These are phyloP conservation scores for Euproctis similis DNA, from an alignment of 2,888 invertebrate species.

Conservation along the genomic window DNA sequence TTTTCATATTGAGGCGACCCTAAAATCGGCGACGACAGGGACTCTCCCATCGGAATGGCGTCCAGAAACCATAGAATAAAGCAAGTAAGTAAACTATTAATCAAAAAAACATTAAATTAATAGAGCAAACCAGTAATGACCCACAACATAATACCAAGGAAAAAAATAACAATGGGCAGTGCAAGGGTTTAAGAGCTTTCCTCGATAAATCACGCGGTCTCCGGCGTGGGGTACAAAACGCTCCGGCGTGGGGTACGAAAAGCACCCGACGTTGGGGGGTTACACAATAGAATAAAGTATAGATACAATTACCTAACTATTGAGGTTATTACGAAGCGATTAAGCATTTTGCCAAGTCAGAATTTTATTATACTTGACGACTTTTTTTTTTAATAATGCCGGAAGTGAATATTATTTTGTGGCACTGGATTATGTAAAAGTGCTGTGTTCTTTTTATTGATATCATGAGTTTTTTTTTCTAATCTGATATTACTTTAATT, in stretches of 20 bases:
- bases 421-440: no score
- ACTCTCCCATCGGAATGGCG: not conserved
- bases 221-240: constrained; percentile 22
- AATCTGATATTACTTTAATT: no score
- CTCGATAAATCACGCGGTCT: constrained; percentile 59
- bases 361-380: constrained; percentile 1
- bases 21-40: no score
- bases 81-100: constrained; percentile 11
- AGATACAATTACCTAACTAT: constrained; percentile 58
- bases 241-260: constrained; percentile 21
- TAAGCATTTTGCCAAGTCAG: constrained; percentile 42
- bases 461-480: no score
- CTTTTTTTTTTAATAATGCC: constrained; percentile 1
- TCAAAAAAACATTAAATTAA: constrained; percentile 42
- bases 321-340: constrained; percentile 52
- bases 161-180: constrained; percentile 41
- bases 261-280: constrained; percentile 18
- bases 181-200: constrained; percentile 75
- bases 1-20: no score
- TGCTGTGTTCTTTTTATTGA: no score
- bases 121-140: constrained; percentile 55
- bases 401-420: constrained; percentile 7
- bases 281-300: constrained; percentile 37
- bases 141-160: constrained; percentile 35
- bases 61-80: no score